Evolutionary conservation across 2,113 vertebrate genomes (phyloP).

Genomic region (Forbesichthys agassizii): DNA sequence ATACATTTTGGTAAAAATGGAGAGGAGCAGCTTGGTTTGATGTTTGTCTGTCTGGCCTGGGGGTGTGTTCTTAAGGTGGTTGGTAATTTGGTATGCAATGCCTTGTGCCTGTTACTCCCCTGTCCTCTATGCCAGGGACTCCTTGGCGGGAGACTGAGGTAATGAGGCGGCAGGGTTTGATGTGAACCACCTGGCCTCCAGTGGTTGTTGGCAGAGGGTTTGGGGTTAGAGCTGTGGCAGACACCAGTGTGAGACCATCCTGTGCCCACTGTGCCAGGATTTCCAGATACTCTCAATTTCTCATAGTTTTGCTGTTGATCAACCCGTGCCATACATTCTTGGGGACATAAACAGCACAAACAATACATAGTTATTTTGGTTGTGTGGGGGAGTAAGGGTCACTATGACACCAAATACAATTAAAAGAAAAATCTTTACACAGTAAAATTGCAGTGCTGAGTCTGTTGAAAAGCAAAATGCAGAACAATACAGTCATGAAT

Average conservation of each 20-base stretch:
- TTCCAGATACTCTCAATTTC: neutral
- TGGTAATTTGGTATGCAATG: neutral
- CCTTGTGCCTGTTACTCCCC: neutral
- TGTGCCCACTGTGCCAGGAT: neutral
- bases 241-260: neutral
- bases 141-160: constrained; percentile 3
- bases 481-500: no score
- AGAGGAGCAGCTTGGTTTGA: neutral
- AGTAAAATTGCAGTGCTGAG: no score
- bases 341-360: neutral
- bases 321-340: neutral
- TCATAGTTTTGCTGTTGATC: neutral
- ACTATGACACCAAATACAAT: neutral
- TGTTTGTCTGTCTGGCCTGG: neutral
- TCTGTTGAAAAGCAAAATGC: no score
- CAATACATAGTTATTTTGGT: neutral
- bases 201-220: neutral
- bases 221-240: neutral
- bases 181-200: neutral
- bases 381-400: neutral
- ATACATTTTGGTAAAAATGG: neutral
- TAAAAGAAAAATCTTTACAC: no score
- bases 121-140: neutral
- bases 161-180: constrained; percentile 6
- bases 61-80: neutral